Base-by-base conservation (phyloP, 2,797 vertebrate species). In the Micromesistius poutassou region DNA sequence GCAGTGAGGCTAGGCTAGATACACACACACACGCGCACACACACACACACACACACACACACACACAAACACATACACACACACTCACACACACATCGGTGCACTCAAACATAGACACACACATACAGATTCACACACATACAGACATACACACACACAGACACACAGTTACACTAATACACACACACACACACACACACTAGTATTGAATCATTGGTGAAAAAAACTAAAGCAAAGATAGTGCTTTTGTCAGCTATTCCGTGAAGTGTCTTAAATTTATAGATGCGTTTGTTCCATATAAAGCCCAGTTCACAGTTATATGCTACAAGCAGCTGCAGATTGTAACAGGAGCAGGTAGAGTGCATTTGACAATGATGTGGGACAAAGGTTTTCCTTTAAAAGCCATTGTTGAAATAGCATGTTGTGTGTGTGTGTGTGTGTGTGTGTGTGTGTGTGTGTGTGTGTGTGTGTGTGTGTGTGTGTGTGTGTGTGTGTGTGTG, bases 361-460 rank as follows among this genome's bases (percentile, higher is more conserved):
- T 14, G 42, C 42, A 46, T 46, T 13, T 46, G 42, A 46, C 42
- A 46, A 46, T 46, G 42, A 46, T 35, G 14, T 10, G 8, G 9
- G 36, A 38, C 36, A 38, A 38, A 8, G 5, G 72, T 42, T 10
- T 19, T 2, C 33, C 38, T 46, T 46, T 46, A 46, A 46, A 46
- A 19, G 22, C 30, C 71, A 50, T 82, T 79, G 81, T 5, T 36
- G 75, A 36, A 71, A 82, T n/a, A 78, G 74, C 9, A 5, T 74
- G 30, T 38, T 74, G 74, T 46, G n/a, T n/a, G n/a, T n/a, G n/a
- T n/a, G n/a, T n/a, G n/a, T n/a, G n/a, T n/a, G n/a, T n/a, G n/a
- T n/a, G n/a, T n/a, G n/a, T n/a, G n/a, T n/a, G n/a, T n/a, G n/a
- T n/a, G n/a, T n/a, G n/a, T n/a, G n/a, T n/a, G n/a, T n/a, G n/a